phyloP scores from a whole-genome alignment of 2,888 invertebrate species.

The Clostera curtula region DNA sequence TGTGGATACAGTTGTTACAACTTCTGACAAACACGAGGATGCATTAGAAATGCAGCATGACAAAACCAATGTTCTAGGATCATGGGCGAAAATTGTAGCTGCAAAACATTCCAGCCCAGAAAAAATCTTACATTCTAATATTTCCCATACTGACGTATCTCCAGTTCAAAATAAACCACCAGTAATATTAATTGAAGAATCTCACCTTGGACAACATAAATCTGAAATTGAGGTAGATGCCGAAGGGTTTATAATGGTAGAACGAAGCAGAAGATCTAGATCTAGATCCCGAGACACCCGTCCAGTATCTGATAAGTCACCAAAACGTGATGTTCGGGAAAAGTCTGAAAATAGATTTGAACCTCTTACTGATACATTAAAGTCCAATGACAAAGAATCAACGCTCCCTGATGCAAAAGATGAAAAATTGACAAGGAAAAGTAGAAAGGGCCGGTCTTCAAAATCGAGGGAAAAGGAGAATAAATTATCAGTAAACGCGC shows the following conservation, averaged over 20 bases:
- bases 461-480: slow-evolving; percentile 59
- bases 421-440: slow-evolving; percentile 31
- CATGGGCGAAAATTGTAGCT: slow-evolving; percentile 64
- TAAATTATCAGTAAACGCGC: slow-evolving; percentile 27
- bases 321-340: slow-evolving; percentile 33
- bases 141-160: slow-evolving; percentile 10
- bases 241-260: slow-evolving; percentile 67
- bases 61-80: slow-evolving; percentile 26
- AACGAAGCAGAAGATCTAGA: slow-evolving; percentile 63
- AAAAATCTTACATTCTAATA: slow-evolving; percentile 29
- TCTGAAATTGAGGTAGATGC: slow-evolving; percentile 42
- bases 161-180: slow-evolving; percentile 32
- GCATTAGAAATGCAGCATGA: too few relatives aligned
- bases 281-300: slow-evolving; percentile 69
- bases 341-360: slow-evolving; percentile 53
- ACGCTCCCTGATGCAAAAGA: slow-evolving; percentile 27
- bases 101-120: slow-evolving; percentile 49
- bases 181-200: slow-evolving; percentile 52
- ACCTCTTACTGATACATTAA: slow-evolving; percentile 38
- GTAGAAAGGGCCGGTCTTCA: slow-evolving; percentile 43
- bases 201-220: slow-evolving; percentile 34
- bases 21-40: too few relatives aligned
- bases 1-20: slow-evolving; percentile 8
- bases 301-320: slow-evolving; percentile 33
- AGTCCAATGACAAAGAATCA: slow-evolving; percentile 31